Base-by-base conservation (phyloP, 92 coral and sea anemone genomes). In the Epizoanthus illoricatus region DNA sequence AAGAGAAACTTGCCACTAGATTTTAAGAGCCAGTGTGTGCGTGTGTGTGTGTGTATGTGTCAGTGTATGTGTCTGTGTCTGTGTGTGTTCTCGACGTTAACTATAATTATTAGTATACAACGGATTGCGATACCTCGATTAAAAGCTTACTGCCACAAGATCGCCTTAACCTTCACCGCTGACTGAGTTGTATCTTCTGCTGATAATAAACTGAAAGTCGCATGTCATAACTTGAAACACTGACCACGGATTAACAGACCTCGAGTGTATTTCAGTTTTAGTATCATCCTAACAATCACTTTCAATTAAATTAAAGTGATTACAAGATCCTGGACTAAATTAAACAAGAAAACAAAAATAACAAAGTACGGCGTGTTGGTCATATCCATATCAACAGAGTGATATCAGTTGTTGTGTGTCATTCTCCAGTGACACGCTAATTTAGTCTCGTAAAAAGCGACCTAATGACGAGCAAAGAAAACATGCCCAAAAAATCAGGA, bases 1-100 rank as follows among this genome's bases (percentile, higher is more conserved):
- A 84, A 90, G 93, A 54, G 28, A n/a, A 23, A 3, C 80, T 55
- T 45, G 61, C 60, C 79, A 18, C 13, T n/a, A 33, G 1, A 59
- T 23, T 39, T 62, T 24, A 18, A 52, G 40, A 52, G 67, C 65
- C 36, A 18, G 65, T 67, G 75, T 18, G 75, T 40, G 12, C 23
- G 28, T 6, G 56, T 5, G 36, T 28, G 36, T 28, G 36, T 28
- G 36, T 28, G 36, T 28, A 28, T 2, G 2, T 28, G 36, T 28
- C 1, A 1, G 36, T 0, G 2, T 28, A 28, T 28, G 36, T 28
- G 36, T 28, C 36, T 28, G 36, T 28, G 36, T 28, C 36, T 28
- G 36, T 28, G 36, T 47, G 28, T 6, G 56, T 5, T 39, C 59
- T 60, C 16, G 1, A 4, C 33, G 23, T 19, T 54, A 15, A 60